Evolutionary conservation across 2,797 vertebrate genomes (phyloP).

Genomic region (Protonibea diacanthus): DNA sequence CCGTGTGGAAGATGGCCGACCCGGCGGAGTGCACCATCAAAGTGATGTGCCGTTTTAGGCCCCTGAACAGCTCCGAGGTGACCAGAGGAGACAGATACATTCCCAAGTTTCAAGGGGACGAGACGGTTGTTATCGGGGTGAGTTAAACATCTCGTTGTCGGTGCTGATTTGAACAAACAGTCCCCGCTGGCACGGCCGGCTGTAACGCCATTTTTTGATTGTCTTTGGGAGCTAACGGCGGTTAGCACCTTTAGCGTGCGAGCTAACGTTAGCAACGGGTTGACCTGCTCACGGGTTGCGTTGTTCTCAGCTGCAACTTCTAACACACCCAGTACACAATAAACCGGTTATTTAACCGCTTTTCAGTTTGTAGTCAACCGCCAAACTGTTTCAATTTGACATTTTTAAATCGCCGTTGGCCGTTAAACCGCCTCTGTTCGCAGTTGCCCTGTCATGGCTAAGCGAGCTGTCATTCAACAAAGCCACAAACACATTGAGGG

Average conservation of each 20-base stretch:
- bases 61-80: constrained; percentile 95
- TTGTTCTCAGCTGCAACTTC: constrained; percentile 35
- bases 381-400: not conserved
- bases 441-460: constrained; percentile 64
- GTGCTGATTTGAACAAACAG: not conserved
- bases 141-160: constrained; percentile 67
- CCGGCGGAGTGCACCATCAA: constrained; percentile 99
- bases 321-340: not conserved
- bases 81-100: constrained; percentile 92
- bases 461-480: constrained; percentile 81
- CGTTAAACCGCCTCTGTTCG: constrained; percentile 24
- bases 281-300: constrained; percentile 62
- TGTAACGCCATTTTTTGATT: constrained; percentile 75
- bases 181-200: constrained; percentile 33
- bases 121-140: constrained; percentile 92
- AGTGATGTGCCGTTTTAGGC: constrained; percentile 99
- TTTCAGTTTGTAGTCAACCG: rapidly evolving
- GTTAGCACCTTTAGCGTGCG: constrained; percentile 71
- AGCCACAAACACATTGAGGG: constrained; percentile 53
- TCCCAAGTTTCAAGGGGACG: constrained; percentile 94
- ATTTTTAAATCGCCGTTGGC: not conserved
- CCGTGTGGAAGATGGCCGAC: constrained; percentile 94
- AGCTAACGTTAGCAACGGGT: constrained; percentile 60
- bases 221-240: constrained; percentile 56
- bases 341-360: rapidly evolving